These are phyloP conservation scores for Eupsittula cactorum DNA, from an alignment of 2,113 vertebrate genomes.

Conservation along the genomic window DNA sequence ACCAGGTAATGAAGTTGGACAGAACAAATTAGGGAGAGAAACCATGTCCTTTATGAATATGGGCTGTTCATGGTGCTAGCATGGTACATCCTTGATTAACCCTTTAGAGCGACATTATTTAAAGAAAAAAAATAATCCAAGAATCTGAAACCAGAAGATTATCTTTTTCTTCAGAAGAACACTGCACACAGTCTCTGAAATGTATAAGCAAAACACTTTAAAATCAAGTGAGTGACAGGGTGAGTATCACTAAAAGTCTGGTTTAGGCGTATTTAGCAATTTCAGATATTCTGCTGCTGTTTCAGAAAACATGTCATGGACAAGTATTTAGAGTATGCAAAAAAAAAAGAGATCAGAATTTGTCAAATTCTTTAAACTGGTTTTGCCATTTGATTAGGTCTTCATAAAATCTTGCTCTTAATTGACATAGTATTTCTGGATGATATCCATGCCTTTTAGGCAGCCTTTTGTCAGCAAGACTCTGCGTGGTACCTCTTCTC, in stretches of 20 bases:
- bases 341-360: not conserved
- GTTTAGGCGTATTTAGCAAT: accelerated
- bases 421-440: not conserved
- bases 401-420: not conserved
- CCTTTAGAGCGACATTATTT: not conserved
- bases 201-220: not conserved
- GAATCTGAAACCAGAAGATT: not conserved
- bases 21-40: constrained; percentile 70
- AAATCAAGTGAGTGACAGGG: not conserved
- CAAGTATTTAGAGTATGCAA: not conserved
- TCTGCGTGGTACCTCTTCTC: not conserved
- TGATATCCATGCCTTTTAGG: not conserved
- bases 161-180: not conserved
- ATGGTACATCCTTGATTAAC: constrained; percentile 5
- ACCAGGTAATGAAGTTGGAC: constrained; percentile 72
- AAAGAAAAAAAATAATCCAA: not conserved
- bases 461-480: not conserved
- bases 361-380: not conserved
- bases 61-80: not conserved
- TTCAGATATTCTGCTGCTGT: not conserved
- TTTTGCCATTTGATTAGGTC: not conserved
- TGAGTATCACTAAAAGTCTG: accelerated
- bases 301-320: not conserved
- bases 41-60: constrained; percentile 18
- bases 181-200: accelerated